phyloP scores from a whole-genome alignment of 2,888 invertebrate species.

The Agrochola lychnidis region DNA sequence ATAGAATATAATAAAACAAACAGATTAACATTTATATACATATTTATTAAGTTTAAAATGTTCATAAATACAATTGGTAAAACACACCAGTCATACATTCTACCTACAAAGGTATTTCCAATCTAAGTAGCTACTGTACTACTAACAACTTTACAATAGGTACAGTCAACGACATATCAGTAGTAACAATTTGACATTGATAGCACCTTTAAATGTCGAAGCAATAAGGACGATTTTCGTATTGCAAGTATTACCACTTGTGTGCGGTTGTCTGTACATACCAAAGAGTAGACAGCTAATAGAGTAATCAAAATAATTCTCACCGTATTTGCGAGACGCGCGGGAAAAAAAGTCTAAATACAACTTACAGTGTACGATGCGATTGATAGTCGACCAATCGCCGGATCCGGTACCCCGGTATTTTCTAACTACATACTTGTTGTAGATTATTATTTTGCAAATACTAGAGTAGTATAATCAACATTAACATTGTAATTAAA shows the following conservation, averaged over 20 bases:
- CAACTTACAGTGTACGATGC: background rate
- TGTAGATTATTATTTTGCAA: background rate
- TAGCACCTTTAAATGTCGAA: background rate
- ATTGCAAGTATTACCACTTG: too few relatives aligned
- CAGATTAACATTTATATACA: constrained; percentile 64
- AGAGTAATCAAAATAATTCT: constrained; percentile 25
- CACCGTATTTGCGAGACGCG: background rate
- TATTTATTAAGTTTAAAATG: constrained; percentile 63
- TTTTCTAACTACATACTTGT: background rate
- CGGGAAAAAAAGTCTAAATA: background rate
- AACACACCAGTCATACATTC: constrained; percentile 57
- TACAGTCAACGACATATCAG: background rate
- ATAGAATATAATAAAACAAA: constrained; percentile 28
- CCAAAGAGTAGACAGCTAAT: constrained; percentile 27
- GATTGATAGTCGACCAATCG: too few relatives aligned
- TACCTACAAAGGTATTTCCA: constrained; percentile 46
- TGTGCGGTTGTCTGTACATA: background rate
- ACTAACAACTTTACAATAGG: constrained; percentile 7
- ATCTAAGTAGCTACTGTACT: background rate
- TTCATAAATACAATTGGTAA: constrained; percentile 61
- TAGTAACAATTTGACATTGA: background rate
- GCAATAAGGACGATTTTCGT: background rate
- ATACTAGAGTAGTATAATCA: constrained; percentile 25
- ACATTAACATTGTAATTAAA: constrained; percentile 8
- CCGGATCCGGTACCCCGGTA: background rate